Percentiles rank a stretch among this genome's conserved stretches.
phyloP scores from a whole-genome alignment of 2,888 invertebrate genomes.

The Dicyrtomina minuta region DNA sequence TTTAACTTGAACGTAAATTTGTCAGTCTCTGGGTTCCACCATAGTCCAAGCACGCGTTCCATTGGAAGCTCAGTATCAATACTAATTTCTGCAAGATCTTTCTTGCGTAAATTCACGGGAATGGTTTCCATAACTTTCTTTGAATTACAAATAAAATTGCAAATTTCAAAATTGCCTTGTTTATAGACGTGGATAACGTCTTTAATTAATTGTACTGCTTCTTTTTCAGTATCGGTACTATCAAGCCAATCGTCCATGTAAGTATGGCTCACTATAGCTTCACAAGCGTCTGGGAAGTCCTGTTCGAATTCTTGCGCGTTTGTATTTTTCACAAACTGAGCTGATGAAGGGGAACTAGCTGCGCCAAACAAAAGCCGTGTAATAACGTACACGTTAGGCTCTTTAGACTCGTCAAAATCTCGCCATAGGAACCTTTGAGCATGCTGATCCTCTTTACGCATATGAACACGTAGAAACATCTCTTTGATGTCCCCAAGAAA shows the following conservation, averaged over 20 bases:
- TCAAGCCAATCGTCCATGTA: slow-evolving; percentile 39
- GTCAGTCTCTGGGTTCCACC: slow-evolving; percentile 28
- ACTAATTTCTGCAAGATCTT: not conserved
- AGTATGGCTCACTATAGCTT: slow-evolving; percentile 13
- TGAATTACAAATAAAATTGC: slow-evolving; percentile 20
- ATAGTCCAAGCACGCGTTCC: slow-evolving; percentile 34
- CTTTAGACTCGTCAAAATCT: slow-evolving; percentile 11
- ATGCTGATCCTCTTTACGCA: slow-evolving; percentile 30
- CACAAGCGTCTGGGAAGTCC: slow-evolving; percentile 23
- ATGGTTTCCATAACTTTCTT: slow-evolving; percentile 10
- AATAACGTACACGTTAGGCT: slow-evolving; percentile 25
- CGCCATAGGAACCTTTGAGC: slow-evolving; percentile 40
- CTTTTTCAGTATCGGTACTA: slow-evolving; percentile 7
- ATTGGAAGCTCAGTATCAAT: not conserved
- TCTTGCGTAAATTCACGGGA: slow-evolving; percentile 7
- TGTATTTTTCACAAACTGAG: slow-evolving; percentile 30
- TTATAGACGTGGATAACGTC: slow-evolving; percentile 5
- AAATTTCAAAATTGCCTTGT: slow-evolving; percentile 13
- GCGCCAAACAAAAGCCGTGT: slow-evolving; percentile 35
- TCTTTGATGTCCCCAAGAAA: slow-evolving; percentile 39
- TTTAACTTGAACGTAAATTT: slow-evolving; percentile 27
- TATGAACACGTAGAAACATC: slow-evolving; percentile 39
- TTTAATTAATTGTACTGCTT: slow-evolving; percentile 24
- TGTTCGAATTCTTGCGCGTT: slow-evolving; percentile 31
- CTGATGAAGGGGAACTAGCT: slow-evolving; percentile 34